A percentile compares a stretch with the other conserved stretches of the same genome.
Conservation (phyloP, 2,113 vertebrate species). For the Sebastes schlegelii region DNA sequence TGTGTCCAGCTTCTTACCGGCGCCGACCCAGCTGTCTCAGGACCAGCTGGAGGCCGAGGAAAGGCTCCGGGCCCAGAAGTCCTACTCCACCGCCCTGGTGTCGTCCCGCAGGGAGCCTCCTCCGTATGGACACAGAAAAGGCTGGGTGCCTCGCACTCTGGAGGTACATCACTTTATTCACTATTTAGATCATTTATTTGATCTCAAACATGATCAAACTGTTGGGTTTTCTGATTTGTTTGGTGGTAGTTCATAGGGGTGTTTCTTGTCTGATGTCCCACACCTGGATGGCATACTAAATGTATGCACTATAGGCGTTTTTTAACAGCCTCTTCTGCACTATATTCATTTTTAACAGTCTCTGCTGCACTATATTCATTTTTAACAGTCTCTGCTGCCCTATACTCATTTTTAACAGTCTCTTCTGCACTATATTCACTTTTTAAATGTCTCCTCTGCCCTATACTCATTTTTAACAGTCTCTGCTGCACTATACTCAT, state of each 20-base stretch:
- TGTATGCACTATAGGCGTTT: too few species aligned
- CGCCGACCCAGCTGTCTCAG: constrained; percentile 96
- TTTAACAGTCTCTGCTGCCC: too few species aligned
- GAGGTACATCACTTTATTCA: constrained; percentile 84
- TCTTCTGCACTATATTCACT: too few species aligned
- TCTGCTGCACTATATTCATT: too few species aligned
- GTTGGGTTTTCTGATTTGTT: background rate
- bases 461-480: too few species aligned
- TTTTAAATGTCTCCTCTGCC: too few species aligned
- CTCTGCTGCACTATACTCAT: too few species aligned
- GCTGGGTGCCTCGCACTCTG: constrained; percentile 91
- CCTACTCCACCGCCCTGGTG: constrained; percentile 92
- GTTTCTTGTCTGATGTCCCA: background rate
- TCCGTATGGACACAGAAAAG: constrained; percentile 91
- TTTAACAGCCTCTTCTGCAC: too few species aligned
- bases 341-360: too few species aligned
- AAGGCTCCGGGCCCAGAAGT: constrained; percentile 88
- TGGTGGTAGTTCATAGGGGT: background rate
- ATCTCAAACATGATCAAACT: background rate
- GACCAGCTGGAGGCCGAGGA: constrained; percentile 98
- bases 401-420: too few species aligned
- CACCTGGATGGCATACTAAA: background rate
- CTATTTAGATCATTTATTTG: too few species aligned
- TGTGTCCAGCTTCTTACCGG: constrained; percentile 90
- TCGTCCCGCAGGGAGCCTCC: constrained; percentile 93